Conservation (phyloP, 2,888 invertebrate genomes). For the Apomyelois bistriatella region DNA sequence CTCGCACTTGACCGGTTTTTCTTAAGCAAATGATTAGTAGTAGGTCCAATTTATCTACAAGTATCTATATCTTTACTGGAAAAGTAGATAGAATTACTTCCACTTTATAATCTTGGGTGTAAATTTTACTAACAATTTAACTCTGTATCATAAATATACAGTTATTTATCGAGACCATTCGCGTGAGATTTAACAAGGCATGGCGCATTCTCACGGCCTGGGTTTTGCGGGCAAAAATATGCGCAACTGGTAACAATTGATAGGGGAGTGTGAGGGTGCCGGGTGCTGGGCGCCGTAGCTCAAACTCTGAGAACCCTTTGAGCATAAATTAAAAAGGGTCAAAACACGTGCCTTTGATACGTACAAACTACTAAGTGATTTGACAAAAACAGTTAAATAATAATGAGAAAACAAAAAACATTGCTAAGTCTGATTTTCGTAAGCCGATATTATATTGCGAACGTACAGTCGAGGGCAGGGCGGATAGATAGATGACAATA, state of each 20-base stretch:
- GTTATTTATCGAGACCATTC: slow-evolving; percentile 22
- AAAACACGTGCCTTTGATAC: neutral
- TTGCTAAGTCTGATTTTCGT: no score
- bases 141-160: neutral
- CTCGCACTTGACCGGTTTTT: no score
- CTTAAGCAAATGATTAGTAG: no score
- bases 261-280: slow-evolving; percentile 45
- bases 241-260: slow-evolving; percentile 74
- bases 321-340: neutral
- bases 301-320: slow-evolving; percentile 58
- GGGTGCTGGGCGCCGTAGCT: slow-evolving; percentile 61
- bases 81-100: no score
- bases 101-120: no score
- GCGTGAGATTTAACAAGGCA: slow-evolving; percentile 34
- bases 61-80: no score
- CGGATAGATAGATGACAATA: no score
- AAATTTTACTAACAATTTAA: neutral
- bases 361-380: neutral
- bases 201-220: slow-evolving; percentile 32
- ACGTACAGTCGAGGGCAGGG: no score
- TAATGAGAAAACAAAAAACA: no score
- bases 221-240: slow-evolving; percentile 61
- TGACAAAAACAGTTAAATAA: no score
- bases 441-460: no score
- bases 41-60: no score